Evolutionary conservation across 2,113 vertebrate species (phyloP).

Genomic region (Narcine bancroftii): DNA sequence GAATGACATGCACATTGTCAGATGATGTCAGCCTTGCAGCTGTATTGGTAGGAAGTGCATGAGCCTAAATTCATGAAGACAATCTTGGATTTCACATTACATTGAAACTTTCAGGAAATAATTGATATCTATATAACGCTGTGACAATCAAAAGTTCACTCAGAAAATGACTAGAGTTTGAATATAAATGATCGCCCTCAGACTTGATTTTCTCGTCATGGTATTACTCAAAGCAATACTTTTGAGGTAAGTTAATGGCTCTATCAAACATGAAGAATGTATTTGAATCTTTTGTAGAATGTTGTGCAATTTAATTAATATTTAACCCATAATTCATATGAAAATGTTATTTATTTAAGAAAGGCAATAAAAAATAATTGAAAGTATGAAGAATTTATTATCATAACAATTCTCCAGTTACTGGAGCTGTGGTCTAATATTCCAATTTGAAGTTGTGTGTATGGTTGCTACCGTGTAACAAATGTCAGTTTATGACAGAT

Average conservation of each 20-base stretch:
- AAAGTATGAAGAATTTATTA: neutral
- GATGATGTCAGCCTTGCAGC: no score
- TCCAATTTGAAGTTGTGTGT: neutral
- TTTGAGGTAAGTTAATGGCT: neutral
- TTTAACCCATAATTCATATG: neutral
- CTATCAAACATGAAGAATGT: neutral
- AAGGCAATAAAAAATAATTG: neutral
- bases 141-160: neutral
- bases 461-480: neutral
- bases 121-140: neutral
- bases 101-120: conserved; percentile 16
- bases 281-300: neutral
- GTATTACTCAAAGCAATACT: neutral
- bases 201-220: neutral
- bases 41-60: no score
- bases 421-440: neutral
- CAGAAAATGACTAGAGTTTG: neutral
- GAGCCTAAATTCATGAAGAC: neutral
- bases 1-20: no score
- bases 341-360: conserved; percentile 9
- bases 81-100: neutral
- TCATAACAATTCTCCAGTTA: neutral
- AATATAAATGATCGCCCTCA: neutral
- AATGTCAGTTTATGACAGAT: neutral
- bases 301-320: neutral